Evolutionary conservation across 2,888 invertebrate species (phyloP).

Genomic region (Alentia gelatinosa): DNA sequence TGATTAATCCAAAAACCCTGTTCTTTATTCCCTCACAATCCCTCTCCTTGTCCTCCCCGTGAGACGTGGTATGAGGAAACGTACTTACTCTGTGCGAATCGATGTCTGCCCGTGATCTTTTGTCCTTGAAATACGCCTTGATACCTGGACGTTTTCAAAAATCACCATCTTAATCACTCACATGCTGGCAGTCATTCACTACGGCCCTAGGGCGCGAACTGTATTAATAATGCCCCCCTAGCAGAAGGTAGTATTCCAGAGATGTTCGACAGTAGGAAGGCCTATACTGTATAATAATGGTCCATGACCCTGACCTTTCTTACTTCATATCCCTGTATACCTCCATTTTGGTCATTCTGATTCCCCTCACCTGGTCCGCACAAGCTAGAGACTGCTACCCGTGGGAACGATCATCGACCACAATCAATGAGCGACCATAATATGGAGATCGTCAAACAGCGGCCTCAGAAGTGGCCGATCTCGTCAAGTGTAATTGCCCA

Average conservation of each 20-base stretch:
- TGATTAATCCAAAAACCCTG: too few species aligned
- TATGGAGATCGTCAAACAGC: neutral
- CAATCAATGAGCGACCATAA: neutral
- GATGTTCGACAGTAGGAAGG: too few species aligned
- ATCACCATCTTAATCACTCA: neutral
- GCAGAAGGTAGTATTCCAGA: too few species aligned
- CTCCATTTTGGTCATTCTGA: neutral
- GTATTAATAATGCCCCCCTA: neutral
- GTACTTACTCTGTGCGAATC: too few species aligned
- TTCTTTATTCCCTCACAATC: too few species aligned
- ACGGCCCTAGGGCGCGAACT: neutral
- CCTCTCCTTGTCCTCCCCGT: too few species aligned
- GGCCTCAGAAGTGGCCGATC: neutral
- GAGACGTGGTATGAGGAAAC: too few species aligned
- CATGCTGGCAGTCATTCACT: neutral
- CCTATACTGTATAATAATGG: neutral
- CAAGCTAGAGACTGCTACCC: too few species aligned
- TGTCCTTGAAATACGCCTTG: too few species aligned
- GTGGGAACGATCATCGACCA: neutral
- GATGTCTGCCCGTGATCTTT: too few species aligned
- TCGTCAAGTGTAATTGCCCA: neutral
- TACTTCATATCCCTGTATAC: neutral
- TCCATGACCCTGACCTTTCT: neutral
- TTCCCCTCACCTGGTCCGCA: too few species aligned
- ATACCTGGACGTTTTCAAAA: neutral